phyloP scores from a whole-genome alignment of 35 echinoderm and acorn worm species.

The Apostichopus parvimensis region DNA sequence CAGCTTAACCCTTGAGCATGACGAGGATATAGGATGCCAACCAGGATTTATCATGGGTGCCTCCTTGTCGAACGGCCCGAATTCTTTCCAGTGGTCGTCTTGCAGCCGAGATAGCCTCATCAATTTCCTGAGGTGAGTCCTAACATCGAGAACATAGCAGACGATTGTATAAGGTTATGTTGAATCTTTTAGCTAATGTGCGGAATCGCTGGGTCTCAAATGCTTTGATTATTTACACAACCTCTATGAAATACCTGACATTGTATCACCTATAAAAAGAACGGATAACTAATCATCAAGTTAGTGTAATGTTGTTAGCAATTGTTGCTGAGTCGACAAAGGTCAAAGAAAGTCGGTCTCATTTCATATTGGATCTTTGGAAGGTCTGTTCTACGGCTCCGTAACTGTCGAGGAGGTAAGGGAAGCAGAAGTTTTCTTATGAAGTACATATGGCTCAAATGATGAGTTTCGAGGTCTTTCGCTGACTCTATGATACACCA shows the following conservation, averaged over 20 bases:
- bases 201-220: background rate
- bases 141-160: too few relatives aligned
- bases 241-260: background rate
- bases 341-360: too few relatives aligned
- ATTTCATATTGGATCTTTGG: too few relatives aligned
- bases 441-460: too few relatives aligned
- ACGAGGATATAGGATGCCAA: background rate
- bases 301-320: too few relatives aligned
- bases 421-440: too few relatives aligned
- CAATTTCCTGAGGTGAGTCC: background rate
- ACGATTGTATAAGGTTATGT: background rate
- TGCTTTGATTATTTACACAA: background rate
- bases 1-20: background rate
- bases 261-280: background rate
- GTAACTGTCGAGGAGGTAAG: too few relatives aligned
- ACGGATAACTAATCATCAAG: too few relatives aligned
- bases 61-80: background rate
- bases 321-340: too few relatives aligned
- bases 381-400: too few relatives aligned
- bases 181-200: background rate
- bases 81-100: background rate
- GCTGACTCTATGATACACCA: too few relatives aligned
- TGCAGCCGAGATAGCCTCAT: background rate
- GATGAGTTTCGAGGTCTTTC: too few relatives aligned
- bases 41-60: constrained; percentile 13